phyloP scores from a whole-genome alignment of 2,113 vertebrate genomes.

The Charadrius vociferus region DNA sequence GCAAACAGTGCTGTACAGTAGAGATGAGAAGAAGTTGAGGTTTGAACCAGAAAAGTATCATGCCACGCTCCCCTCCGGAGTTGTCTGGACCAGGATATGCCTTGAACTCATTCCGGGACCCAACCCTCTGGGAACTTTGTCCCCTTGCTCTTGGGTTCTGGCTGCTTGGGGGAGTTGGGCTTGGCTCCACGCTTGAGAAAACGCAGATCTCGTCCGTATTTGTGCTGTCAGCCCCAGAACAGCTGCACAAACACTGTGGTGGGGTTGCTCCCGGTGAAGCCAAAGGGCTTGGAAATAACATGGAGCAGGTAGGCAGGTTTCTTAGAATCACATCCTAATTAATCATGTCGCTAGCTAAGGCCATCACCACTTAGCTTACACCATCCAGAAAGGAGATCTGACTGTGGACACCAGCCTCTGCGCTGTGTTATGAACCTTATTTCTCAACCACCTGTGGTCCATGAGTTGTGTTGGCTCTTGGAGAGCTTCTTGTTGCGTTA shows the following conservation, averaged over 20 bases:
- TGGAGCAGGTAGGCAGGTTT: neutral
- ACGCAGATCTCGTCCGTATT: accelerated
- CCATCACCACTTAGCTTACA: neutral
- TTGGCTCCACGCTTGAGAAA: neutral
- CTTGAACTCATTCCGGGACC: accelerated
- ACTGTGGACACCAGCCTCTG: neutral
- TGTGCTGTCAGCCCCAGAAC: neutral
- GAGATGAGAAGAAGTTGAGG: neutral
- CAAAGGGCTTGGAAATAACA: neutral
- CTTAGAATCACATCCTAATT: neutral
- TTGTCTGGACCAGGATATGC: neutral
- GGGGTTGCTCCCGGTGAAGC: neutral
- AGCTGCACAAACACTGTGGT: neutral
- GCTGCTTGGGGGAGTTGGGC: neutral
- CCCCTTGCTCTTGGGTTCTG: neutral
- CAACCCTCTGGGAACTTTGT: neutral
- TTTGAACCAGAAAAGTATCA: too few species aligned
- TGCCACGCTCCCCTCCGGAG: accelerated
- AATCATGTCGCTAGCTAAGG: neutral
- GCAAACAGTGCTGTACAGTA: too few species aligned
- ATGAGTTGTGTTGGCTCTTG: neutral
- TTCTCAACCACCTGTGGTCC: neutral
- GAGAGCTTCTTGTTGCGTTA: neutral
- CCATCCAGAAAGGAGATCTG: neutral
- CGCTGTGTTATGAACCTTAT: too few species aligned